Evolutionary conservation across 1,140 invertebrate species (phyloP), one percentile per base, ranked within the genome.

Genomic region (Stenopsyche tienmushanensis): DNA sequence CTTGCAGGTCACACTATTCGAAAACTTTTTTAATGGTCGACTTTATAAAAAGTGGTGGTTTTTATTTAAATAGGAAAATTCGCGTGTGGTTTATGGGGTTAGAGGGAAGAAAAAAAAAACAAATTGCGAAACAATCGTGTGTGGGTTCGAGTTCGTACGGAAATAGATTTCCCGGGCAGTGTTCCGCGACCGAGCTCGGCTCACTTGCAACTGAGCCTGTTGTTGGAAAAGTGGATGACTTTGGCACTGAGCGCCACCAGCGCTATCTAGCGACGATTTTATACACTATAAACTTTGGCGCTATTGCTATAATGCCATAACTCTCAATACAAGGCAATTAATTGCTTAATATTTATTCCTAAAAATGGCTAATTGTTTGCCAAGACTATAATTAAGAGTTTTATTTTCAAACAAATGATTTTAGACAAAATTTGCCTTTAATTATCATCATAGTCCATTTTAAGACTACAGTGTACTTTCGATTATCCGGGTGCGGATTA

Each of bases 101-200:
- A 13, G 29, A 34, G 29, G 29, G 13, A 13, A 34, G 29, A 34
- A 13, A 13, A 13, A 13, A 13, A 34, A 34, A 34, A 34, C 29
- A 34, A 54, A 20, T 49, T 60, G 20, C 41, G 24, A 47, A 57
- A 20, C 54, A 29, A 15, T 57, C 54, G 47, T 50, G 57, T 60
- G 39, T 49, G n/a, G 41, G 57, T 60, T 58, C 52, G 52, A 54
- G 20, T 63, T 66, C 41, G 58, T 49, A 54, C 59, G 41, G 66
- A 68, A 68, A 68, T 68, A 68, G 66, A 68, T 65, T 60, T 57
- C 66, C 62, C 62, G 57, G 62, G 62, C 29, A 52, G 25, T n/a
- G 62, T 39, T 52, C 44, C 67, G 63, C 58, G 63, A 60, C 59
- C 63, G 63, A 62, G 67, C 67, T 65, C 50, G 63, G 63, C 67